Evolutionary conservation across 2,113 vertebrate species (phyloP), one percentile per base, ranked within the genome.

Genomic region (Galeopterus variegatus): DNA sequence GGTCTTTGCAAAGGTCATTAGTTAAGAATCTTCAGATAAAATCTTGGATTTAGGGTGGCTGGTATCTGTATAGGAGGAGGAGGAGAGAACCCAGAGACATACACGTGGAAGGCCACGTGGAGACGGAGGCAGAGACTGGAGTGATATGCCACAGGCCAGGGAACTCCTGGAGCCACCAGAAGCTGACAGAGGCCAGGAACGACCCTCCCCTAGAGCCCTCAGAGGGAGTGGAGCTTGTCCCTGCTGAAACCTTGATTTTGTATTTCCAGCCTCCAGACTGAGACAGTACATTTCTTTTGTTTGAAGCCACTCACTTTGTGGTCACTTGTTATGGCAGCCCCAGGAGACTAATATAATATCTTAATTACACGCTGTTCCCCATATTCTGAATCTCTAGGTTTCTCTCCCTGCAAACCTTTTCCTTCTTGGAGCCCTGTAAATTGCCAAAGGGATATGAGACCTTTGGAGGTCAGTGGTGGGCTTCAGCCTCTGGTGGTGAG

Each of bases 121-220:
- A 62, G 73, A 48, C 13, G 31, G 81, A 85, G 64, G 73, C 21
- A 64, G 90, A 83, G n/a, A 17, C 0, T 0, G 3, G 31, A 36
- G 80, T 4, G n/a, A 18, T 2, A 23, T 1, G 60, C 28, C 19
- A 23, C 7, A 41, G 28, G 4, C 18, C 15, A 48, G 41, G 62
- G 26, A 13, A 4, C 0, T 17, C 8, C 18, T 3, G 60, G 19
- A 58, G 18, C 31, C 23, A 18, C 45, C 50, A 11, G 65, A 33
- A 58, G 48, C 69, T 12, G 5, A 18, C 3, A 18, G 88, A 77
- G 15, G 26, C 18, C 18, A 5, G 48, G 90, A 19, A 56, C 50
- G 1, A 7, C 1, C 31, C 24, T 33, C 7, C 24, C 36, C 17
- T 0, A 1, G n/a, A 26, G 54, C 9, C 26, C n/a, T 45, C 2